Evolutionary conservation across 1,140 invertebrate genomes (phyloP).

Genomic region (Notospermus geniculatus): DNA sequence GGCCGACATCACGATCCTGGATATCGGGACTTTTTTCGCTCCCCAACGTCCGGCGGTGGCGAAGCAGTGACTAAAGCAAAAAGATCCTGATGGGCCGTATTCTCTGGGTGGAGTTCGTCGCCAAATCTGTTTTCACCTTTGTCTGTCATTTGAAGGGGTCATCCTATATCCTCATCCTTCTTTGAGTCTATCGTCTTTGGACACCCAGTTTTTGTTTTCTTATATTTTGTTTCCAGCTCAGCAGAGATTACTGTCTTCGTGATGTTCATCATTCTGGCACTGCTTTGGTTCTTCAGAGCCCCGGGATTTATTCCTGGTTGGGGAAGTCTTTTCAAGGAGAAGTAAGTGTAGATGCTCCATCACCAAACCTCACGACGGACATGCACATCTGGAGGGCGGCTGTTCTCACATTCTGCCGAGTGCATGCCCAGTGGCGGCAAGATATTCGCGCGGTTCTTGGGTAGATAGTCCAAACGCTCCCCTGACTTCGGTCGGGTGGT

Average conservation of each 20-base stretch:
- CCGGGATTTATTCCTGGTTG: constrained; percentile 81
- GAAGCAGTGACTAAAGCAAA: no score
- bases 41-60: no score
- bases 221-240: constrained; percentile 48
- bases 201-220: constrained; percentile 14
- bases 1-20: no score
- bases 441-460: no score
- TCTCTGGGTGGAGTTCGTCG: not conserved
- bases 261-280: constrained; percentile 74
- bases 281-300: constrained; percentile 84
- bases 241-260: constrained; percentile 74
- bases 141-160: not conserved
- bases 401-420: no score
- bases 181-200: not conserved
- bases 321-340: constrained; percentile 52
- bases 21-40: no score
- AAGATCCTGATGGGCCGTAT: not conserved
- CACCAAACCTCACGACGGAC: no score
- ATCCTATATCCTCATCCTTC: not conserved
- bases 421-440: no score
- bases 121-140: not conserved
- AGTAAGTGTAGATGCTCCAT: no score
- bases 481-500: no score
- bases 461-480: no score
- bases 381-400: no score